Conservation (phyloP, 2,797 vertebrate species). For the Peromyscus aztecus region DNA sequence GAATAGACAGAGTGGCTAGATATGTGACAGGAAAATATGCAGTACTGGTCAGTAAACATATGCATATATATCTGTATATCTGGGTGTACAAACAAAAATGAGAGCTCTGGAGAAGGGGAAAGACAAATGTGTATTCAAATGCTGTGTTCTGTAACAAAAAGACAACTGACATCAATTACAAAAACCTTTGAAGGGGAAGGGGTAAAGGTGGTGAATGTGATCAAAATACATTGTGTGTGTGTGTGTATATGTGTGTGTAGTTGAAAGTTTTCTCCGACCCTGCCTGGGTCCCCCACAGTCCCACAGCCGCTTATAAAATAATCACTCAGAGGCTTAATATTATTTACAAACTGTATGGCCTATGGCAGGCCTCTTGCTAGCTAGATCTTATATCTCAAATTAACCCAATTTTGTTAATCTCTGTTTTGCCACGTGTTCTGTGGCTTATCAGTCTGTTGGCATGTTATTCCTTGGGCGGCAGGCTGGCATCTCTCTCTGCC, state of each 20-base stretch:
- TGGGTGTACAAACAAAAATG: not conserved
- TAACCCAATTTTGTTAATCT: no score
- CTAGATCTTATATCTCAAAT: no score
- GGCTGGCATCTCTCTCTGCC: no score
- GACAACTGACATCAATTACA: not conserved
- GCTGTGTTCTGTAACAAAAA: not conserved
- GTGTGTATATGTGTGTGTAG: not conserved
- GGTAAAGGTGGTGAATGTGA: not conserved
- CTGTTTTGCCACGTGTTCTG: no score
- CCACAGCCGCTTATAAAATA: no score
- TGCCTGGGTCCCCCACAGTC: no score
- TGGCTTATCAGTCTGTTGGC: no score
- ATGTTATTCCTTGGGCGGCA: no score
- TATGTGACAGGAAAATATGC: not conserved
- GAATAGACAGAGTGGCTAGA: not conserved
- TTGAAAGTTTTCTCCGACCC: no score
- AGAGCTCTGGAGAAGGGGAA: not conserved
- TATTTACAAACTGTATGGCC: no score
- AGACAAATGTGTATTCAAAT: not conserved
- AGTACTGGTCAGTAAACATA: not conserved
- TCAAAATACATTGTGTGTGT: not conserved
- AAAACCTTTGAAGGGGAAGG: not conserved
- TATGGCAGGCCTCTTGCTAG: no score
- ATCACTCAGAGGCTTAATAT: no score
- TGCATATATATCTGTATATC: not conserved